Evolutionary conservation across 2,113 vertebrate genomes (phyloP), one percentile per base, ranked within the genome.

Genomic region (Sardina pilchardus): DNA sequence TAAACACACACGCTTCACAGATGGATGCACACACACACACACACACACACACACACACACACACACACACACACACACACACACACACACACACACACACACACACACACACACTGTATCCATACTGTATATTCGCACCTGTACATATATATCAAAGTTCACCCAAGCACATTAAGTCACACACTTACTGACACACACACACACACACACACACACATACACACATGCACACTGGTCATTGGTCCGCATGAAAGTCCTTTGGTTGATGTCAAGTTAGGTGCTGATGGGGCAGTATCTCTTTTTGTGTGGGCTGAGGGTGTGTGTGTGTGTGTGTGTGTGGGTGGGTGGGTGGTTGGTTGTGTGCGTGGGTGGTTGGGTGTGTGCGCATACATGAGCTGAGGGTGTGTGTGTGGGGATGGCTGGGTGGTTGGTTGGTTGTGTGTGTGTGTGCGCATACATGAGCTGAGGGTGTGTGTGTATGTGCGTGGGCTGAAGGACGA

Each of bases 21-120:
- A 50, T n/a, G 24, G 5, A 59, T 16, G n/a, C 56, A 63, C 56
- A 19, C 21, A n/a, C 56, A 63, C 10, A 63, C 56, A 63, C 56
- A 63, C 56, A 63, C 56, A 63, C 56, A 63, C 56, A 63, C 56
- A 63, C 56, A 63, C 56, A 63, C 56, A 63, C 56, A 63, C 56
- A 63, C 56, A 63, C 56, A 63, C 56, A n/a, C 44, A 45, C 44
- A 45, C 44, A 45, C 44, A 45, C 44, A 45, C 44, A 45, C 44
- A 45, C 44, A 45, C 44, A 45, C 44, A 47, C 45, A 47, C 45
- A 47, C 45, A 47, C 59, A 26, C 59, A 67, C 24, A 26, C 59
- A 67, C 59, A 67, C 59, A 67, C 59, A 67, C 24, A 26, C 59
- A 67, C 59, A 67, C n/a, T 47, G 45, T 47, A 67, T n/a, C 9